Evolutionary conservation across 2,888 invertebrate genomes (phyloP), one percentile per base, ranked within the genome.

Genomic region (Noctua pronuba): DNA sequence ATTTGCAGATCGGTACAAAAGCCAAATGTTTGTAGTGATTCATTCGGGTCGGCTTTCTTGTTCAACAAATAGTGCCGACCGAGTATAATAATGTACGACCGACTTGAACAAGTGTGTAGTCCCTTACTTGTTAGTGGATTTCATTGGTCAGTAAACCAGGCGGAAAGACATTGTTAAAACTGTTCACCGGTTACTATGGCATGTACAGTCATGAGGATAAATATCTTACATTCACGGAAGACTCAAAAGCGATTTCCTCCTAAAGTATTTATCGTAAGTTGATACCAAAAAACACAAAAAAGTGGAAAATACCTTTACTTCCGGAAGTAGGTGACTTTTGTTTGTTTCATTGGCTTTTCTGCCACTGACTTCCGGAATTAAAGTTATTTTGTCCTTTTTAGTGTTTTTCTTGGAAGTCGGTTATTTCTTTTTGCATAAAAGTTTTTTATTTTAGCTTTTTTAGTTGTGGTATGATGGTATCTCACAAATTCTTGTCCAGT

Each of bases 141-240:
- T 87, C 84, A 89, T 90, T 89, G 86, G 85, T 80, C 81, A 77
- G 78, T 79, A 83, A 84, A 83, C 85, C 88, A 85, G 77, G 78
- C 89, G 91, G 91, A 89, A 90, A 90, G 83, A 85, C 88, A 88
- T 89, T 90, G 89, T 91, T 89, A 88, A 88, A 90, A 88, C 84
- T 86, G 86, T 88, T 88, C 81, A 78, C 77, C 84, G 84, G 87
- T 87, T 86, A 72, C 64, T 75, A 78, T 78, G 82, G 69, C 85
- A 72, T 75, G 67, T 80, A 73, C 49, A 46, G 60, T 65, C 65
- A 41, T 10, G n/a, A 10, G 16, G 16, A 41, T 62, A 41, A 41
- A 8, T 41, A 41, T 4, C 41, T 65, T 18, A 41, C 65, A 65
- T 31, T 10, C 10, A 4, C 8, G 41, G 8, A 41, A 65, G 4